Conservation (phyloP, 2,797 vertebrate genomes). For the Gambusia yucatana region DNA sequence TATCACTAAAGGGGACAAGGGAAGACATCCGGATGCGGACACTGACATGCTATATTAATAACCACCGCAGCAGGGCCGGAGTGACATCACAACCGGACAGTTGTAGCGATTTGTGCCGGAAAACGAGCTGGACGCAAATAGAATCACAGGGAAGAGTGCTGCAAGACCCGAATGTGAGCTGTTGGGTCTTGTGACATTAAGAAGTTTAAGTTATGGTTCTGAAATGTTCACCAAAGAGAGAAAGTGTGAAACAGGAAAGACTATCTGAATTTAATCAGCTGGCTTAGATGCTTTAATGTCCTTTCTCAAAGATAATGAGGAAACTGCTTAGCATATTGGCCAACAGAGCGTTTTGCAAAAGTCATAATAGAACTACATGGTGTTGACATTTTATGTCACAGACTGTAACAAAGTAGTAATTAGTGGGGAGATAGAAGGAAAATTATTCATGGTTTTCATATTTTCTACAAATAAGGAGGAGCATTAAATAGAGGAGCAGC, state of each 20-base stretch:
- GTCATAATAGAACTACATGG: background rate
- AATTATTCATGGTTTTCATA: background rate
- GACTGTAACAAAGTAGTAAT: background rate
- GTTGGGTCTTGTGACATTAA: background rate
- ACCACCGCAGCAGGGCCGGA: constrained; percentile 62
- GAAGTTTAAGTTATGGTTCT: constrained; percentile 22
- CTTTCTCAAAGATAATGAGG: constrained; percentile 16
- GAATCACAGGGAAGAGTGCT: constrained; percentile 72
- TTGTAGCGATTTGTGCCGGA: constrained; percentile 68
- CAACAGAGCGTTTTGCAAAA: background rate
- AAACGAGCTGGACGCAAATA: constrained; percentile 72
- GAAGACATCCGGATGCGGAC: constrained; percentile 81
- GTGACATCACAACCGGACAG: constrained; percentile 77
- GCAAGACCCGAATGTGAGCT: constrained; percentile 16
- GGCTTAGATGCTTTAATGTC: constrained; percentile 19
- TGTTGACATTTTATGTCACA: background rate
- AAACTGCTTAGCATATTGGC: background rate
- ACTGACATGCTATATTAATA: constrained; percentile 77
- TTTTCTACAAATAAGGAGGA: background rate
- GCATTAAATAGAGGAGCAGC: background rate
- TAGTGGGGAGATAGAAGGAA: background rate
- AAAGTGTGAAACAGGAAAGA: constrained; percentile 32
- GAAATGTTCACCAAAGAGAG: constrained; percentile 22
- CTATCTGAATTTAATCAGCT: constrained; percentile 34
- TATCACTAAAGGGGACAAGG: constrained; percentile 76